phyloP scores from a whole-genome alignment of 1,140 invertebrate species.

The Microplitis mediator region DNA sequence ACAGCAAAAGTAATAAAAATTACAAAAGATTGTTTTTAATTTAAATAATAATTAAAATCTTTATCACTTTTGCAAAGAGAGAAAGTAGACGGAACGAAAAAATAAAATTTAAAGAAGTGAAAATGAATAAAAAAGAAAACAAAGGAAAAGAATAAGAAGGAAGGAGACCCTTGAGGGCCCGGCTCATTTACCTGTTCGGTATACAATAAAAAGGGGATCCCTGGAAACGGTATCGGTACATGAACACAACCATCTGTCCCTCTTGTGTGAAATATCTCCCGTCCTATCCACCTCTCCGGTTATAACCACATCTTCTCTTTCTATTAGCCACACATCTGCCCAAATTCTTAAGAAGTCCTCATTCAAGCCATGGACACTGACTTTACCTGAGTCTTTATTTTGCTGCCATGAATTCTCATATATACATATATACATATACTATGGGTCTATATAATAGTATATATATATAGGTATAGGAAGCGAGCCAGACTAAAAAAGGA shows the following conservation, averaged over 20 bases:
- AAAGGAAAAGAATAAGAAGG: neutral
- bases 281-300: neutral
- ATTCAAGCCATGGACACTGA: constrained; percentile 37
- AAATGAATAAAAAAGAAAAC: neutral
- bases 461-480: too few relatives aligned
- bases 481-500: too few relatives aligned
- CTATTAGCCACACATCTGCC: constrained; percentile 43
- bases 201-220: constrained; percentile 12
- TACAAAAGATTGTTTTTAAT: neutral
- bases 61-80: neutral
- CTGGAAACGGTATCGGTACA: neutral
- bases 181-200: constrained; percentile 10
- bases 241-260: constrained; percentile 13
- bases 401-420: constrained; percentile 29
- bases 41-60: neutral
- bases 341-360: constrained; percentile 49
- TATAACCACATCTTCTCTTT: neutral
- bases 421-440: neutral
- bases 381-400: constrained; percentile 44
- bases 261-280: neutral
- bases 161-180: neutral
- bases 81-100: neutral
- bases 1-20: too few relatives aligned
- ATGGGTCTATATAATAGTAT: too few relatives aligned
- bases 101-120: neutral